Conservation (phyloP, 2,797 vertebrate genomes). For the Amphiprion clarkii region DNA sequence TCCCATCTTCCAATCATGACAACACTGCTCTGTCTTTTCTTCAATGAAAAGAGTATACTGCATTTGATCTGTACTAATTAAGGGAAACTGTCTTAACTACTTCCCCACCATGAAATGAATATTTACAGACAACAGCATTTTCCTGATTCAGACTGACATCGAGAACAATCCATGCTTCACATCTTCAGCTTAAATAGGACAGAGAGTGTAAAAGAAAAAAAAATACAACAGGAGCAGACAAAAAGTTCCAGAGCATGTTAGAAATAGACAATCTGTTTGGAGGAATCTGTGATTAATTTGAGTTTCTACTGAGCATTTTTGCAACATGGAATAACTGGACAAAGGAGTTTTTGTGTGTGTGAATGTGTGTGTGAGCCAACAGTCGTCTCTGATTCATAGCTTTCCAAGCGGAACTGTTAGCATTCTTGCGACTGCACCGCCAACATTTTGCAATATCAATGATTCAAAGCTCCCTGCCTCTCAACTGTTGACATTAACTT, state of each 20-base stretch:
- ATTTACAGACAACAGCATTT: conserved; percentile 67
- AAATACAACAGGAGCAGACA: conserved; percentile 16
- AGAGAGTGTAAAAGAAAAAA: conserved; percentile 24
- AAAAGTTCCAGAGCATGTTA: conserved; percentile 15
- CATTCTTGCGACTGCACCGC: conserved; percentile 1
- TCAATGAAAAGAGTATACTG: conserved; percentile 30
- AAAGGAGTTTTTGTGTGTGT: conserved; percentile 2
- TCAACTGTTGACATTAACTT: conserved; percentile 53
- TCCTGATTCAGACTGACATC: conserved; percentile 56
- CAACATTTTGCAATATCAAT: conserved; percentile 50
- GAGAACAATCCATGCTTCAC: conserved; percentile 50
- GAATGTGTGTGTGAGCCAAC: conserved; percentile 50
- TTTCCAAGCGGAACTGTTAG: conserved; percentile 26
- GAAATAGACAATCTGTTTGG: conserved; percentile 1
- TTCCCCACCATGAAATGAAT: conserved; percentile 42
- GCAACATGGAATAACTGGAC: conserved; percentile 22
- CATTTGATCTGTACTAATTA: conserved; percentile 38
- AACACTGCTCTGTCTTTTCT: conserved; percentile 38
- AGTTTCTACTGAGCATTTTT: conserved; percentile 17
- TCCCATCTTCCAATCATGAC: conserved; percentile 15
- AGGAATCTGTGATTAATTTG: conserved; percentile 30
- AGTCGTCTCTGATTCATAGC: conserved; percentile 52
- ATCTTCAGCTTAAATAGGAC: conserved; percentile 37
- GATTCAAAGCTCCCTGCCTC: conserved; percentile 56
- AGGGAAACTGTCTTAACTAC: neutral